A percentile compares a stretch with the other conserved stretches of the same genome.
Evolutionary conservation across 2,797 vertebrate species (phyloP).

Genomic region (Enteromius paludinosus): DNA sequence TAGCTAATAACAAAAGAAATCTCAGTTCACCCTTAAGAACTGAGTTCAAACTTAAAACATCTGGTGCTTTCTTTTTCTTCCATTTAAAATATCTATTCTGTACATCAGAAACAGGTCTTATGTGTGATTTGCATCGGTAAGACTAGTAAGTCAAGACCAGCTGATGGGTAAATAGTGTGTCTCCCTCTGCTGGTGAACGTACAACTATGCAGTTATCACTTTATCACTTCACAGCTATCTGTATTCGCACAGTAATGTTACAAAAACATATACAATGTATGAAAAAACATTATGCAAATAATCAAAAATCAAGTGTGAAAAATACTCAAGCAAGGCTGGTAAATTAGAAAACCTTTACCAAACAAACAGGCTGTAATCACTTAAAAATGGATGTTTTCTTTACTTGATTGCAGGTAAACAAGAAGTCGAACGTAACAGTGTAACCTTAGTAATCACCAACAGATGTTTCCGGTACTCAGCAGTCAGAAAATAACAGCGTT

Average conservation of each 20-base stretch:
- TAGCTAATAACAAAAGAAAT: not conserved
- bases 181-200: slow-evolving; percentile 42
- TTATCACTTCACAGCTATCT: not conserved
- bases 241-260: not conserved
- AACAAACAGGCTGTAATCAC: not conserved
- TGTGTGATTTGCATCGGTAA: not conserved
- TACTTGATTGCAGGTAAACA: slow-evolving; percentile 24
- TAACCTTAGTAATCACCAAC: slow-evolving; percentile 4
- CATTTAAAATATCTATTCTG: not conserved
- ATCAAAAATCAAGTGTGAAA: not conserved
- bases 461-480: not conserved
- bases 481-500: not conserved
- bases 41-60: not conserved
- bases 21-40: not conserved
- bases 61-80: not conserved
- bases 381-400: not conserved
- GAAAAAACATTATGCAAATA: not conserved
- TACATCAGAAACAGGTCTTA: not conserved
- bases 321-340: slow-evolving; percentile 25
- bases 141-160: slow-evolving; percentile 16
- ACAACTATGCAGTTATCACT: not conserved
- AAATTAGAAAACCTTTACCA: not conserved
- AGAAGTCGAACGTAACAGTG: not conserved
- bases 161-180: slow-evolving; percentile 36
- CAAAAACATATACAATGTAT: not conserved